Base-by-base conservation (phyloP, 1,140 invertebrate species). In the Homalodisca vitripennis region DNA sequence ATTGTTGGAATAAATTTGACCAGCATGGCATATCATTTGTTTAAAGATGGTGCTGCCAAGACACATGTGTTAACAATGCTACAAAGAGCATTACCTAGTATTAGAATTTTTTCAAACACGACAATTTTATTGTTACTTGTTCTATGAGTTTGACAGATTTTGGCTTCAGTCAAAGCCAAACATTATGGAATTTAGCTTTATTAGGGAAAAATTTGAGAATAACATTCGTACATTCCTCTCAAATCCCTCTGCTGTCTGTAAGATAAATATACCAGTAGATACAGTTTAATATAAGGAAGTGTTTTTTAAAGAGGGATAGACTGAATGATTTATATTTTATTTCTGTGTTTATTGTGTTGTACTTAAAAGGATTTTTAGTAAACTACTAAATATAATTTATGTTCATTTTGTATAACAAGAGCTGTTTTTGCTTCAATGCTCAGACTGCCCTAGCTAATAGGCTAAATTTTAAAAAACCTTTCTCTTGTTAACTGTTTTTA, bases 1-100 rank as follows among this genome's bases (percentile, higher is more conserved):
- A 95, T 93, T 75, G 90, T 92, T 0, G 91, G 95, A 26, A 99
- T 99, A 60, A 98, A 98, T 81, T 81, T 99, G 27, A 98, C 96
- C 0, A 92, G 91, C 74, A 90, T 98, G 87, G 91, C 92, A 12
- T 89, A 91, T 74, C 85, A 88, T 71, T 79, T 98, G 10, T 78
- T 98, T 10, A 89, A 88, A 72, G 87, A 91, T 74, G 92, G 92
- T 53, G 82, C 87, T 55, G 92, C 95, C 0, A 95, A 95, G 79
- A 92, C 90, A 32, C 96, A 10, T 17, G 98, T 79, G 90, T 98
- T 79, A 98, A 92, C 78, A 98, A 98, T 82, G 82, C 85, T 55
- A 87, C 85, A n/a, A 86, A 86, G 73, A 83, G 84, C 67, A n/a
- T 77, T 89, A 72, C 91, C 87, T 53, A 85, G 80, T 24, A 80